Evolutionary conservation across 1,140 invertebrate genomes (phyloP), one percentile per base, ranked within the genome.

Genomic region (Neodiprion fabricii): DNA sequence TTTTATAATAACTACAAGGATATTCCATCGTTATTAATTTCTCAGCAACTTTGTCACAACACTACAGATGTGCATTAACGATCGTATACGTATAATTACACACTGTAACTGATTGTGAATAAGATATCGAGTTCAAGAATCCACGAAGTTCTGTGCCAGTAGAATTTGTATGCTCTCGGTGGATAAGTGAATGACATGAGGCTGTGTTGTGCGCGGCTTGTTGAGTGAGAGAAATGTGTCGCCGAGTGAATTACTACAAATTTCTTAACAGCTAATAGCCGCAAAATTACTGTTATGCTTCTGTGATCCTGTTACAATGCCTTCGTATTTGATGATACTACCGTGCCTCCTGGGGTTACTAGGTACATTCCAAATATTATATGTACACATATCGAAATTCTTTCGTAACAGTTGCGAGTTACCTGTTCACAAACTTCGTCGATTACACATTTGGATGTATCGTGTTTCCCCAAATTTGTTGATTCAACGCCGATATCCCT

Each of bases 221-320:
- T 48, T 49, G 69, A 78, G 48, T 40, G 75, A 68, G 23, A 75
- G 79, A 84, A 79, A 85, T 85, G 84, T 82, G 80, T 84, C 80
- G 82, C 79, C 79, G 81, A 80, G 81, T 84, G 81, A 85, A 85
- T 82, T 82, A 83, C 82, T 81, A 83, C 81, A 84, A 85, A 83
- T 85, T 85, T 79, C 83, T 85, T 81, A 83, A 85, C 78, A 84
- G 80, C 77, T 84, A 81, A 83, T 84, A 81, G 81, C 81, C 81
- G 83, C 78, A 81, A 82, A 86, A 85, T 85, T 83, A 81, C 80
- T 85, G 84, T 79, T 84, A 84, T 86, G 85, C 80, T 81, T 83
- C 80, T 85, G 80, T 85, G 80, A 85, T 85, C 76, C 76, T 70
- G 72, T 82, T 85, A 85, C 79, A 78, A 85, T 86, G 85, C 80